These are phyloP conservation scores for Melinaea marsaeus DNA, from an alignment of 2,888 invertebrate genomes.

Conservation along the genomic window DNA sequence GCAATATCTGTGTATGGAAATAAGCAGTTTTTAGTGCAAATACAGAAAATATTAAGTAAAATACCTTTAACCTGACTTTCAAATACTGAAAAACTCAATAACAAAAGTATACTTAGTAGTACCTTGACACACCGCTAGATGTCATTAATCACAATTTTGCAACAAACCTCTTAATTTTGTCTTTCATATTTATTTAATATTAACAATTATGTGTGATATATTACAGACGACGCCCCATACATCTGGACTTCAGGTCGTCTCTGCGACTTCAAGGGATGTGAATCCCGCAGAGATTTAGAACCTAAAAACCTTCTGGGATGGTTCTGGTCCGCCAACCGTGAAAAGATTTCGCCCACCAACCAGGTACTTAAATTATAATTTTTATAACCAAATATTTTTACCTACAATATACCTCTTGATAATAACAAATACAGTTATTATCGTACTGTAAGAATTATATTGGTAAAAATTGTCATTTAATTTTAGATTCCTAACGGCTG, in stretches of 20 bases:
- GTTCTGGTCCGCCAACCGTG: constrained; percentile 95
- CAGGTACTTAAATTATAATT: constrained; percentile 56
- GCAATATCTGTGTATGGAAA: too few species aligned
- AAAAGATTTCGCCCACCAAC: constrained; percentile 90
- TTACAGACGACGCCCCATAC: constrained; percentile 90
- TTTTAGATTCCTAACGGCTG: constrained; percentile 80
- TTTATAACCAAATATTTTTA: not conserved
- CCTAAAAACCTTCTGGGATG: constrained; percentile 91
- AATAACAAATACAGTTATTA: not conserved
- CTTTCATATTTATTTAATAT: not conserved
- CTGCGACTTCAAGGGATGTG: constrained; percentile 96
- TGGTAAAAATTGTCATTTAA: not conserved
- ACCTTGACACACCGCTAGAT: too few species aligned
- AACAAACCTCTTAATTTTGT: too few species aligned
- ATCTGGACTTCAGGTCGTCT: constrained; percentile 96
- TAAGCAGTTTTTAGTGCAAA: too few species aligned
- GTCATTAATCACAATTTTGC: too few species aligned
- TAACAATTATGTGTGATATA: constrained; percentile 9
- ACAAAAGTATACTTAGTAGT: too few species aligned
- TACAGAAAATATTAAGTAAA: too few species aligned
- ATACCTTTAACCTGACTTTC: too few species aligned
- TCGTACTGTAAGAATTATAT: not conserved
- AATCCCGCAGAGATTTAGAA: constrained; percentile 89
- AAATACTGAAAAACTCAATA: too few species aligned
- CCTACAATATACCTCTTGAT: not conserved